A percentile compares a stretch with the other conserved stretches of the same genome.
phyloP scores from a whole-genome alignment of 2,888 invertebrate species.

The Scrobipalpa atriplicella region DNA sequence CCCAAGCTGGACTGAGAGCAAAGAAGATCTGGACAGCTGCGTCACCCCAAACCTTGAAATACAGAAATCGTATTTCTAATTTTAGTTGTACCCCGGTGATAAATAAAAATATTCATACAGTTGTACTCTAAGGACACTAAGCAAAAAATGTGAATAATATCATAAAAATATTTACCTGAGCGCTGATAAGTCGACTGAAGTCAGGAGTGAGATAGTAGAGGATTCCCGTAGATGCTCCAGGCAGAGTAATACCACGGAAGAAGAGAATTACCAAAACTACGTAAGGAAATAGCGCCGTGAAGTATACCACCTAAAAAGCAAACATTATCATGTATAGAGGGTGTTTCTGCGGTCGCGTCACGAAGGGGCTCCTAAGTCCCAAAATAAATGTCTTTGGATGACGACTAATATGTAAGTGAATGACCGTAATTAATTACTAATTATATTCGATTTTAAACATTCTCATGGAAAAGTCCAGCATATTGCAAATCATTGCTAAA shows the following conservation, averaged over 20 bases:
- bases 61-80: background rate
- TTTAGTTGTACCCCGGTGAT: too few species aligned
- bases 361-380: too few species aligned
- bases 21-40: constrained; percentile 95
- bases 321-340: background rate
- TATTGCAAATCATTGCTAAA: too few species aligned
- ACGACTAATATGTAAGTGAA: too few species aligned
- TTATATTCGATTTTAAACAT: too few species aligned
- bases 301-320: constrained; percentile 85
- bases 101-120: too few species aligned
- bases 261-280: constrained; percentile 89
- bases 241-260: constrained; percentile 89
- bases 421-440: too few species aligned
- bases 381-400: too few species aligned
- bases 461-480: too few species aligned
- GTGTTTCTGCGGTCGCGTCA: too few species aligned
- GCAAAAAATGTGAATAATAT: too few species aligned
- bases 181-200: constrained; percentile 87
- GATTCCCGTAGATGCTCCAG: constrained; percentile 90
- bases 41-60: constrained; percentile 88
- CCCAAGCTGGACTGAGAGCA: constrained; percentile 93
- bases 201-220: constrained; percentile 91
- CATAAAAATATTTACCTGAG: constrained; percentile 75
- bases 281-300: constrained; percentile 90
- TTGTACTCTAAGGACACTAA: too few species aligned